Conservation (phyloP, 2,888 invertebrate species). For the Diabrotica balteata region DNA sequence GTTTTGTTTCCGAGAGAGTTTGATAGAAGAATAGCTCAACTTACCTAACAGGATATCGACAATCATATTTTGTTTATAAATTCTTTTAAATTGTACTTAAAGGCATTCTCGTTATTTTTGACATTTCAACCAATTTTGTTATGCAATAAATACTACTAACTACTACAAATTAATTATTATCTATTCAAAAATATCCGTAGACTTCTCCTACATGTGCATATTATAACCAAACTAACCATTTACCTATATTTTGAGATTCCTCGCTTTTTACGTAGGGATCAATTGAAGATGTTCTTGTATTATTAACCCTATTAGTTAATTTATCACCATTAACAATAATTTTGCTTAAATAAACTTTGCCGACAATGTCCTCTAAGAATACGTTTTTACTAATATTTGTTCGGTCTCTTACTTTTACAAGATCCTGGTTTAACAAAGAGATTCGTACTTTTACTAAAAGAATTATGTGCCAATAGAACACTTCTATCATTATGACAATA, state of each 20-base stretch:
- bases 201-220: no score
- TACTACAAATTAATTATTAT: no score
- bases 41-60: no score
- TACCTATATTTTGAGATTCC: constrained; percentile 12
- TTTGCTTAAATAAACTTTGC: constrained; percentile 4
- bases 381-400: not conserved
- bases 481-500: constrained; percentile 66
- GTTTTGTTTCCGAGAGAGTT: no score
- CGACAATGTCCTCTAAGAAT: constrained; percentile 4
- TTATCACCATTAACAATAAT: not conserved
- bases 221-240: not conserved
- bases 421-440: constrained; percentile 23
- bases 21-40: no score
- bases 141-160: no score
- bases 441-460: constrained; percentile 67
- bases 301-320: not conserved
- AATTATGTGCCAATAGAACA: constrained; percentile 68
- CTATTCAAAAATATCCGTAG: no score
- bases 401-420: constrained; percentile 18
- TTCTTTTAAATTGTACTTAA: no score
- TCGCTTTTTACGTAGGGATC: not conserved
- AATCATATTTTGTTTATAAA: no score
- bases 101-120: no score
- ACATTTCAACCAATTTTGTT: no score
- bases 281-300: not conserved